These are phyloP conservation scores for Antheraea pernyi DNA, from an alignment of 1,140 invertebrate species.

Conservation along the genomic window DNA sequence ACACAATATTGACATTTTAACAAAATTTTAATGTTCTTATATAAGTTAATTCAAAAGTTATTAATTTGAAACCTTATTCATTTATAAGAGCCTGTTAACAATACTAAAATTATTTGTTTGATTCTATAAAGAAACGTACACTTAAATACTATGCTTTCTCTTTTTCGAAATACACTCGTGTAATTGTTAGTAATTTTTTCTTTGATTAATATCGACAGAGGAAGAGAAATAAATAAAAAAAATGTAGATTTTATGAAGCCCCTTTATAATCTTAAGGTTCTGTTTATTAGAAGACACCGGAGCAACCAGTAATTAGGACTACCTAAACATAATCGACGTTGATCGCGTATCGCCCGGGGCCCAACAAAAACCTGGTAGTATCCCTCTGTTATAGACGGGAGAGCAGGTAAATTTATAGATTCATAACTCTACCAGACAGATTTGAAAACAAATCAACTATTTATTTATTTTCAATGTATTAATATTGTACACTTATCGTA, in stretches of 20 bases:
- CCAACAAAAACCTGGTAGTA: not conserved
- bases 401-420: conserved; percentile 12
- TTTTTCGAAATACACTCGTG: not conserved
- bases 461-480: not conserved
- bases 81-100: not conserved
- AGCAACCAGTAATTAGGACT: conserved; percentile 21
- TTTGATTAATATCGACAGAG: conserved; percentile 1
- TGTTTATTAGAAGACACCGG: conserved; percentile 13
- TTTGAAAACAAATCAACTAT: not conserved
- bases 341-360: conserved; percentile 6
- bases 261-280: not conserved
- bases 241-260: not conserved
- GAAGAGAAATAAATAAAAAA: not conserved
- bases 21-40: too few relatives aligned
- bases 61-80: not conserved
- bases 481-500: too few relatives aligned
- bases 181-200: not conserved
- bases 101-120: not conserved
- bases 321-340: conserved; percentile 24
- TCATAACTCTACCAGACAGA: not conserved
- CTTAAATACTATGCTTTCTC: not conserved
- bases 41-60: too few relatives aligned
- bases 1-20: too few relatives aligned
- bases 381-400: not conserved
- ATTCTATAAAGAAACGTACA: not conserved